Base-by-base conservation (phyloP, 2,113 vertebrate genomes). In the Rattus rattus region DNA sequence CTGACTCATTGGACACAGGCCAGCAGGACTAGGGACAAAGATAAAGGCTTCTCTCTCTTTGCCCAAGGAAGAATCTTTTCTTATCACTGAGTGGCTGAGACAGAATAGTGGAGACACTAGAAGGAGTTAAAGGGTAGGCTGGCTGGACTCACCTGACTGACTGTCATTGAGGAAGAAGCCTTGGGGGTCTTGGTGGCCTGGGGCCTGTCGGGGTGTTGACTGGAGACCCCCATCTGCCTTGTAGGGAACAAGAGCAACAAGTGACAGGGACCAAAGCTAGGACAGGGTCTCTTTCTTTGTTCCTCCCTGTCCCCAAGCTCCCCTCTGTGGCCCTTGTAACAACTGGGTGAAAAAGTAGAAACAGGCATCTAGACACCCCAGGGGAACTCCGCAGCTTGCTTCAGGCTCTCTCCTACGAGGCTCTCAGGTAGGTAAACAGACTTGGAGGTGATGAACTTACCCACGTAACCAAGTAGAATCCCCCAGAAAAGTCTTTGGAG, bases 181-280 rank as follows among this genome's bases (percentile, higher is more conserved):
- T 59, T 98, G 98, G 11, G 98, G 99, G 98, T 99, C 99, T 90
- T 98, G 98, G 97, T 99, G 94, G 99, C 99, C 0, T 98, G 99
- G 56, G 92, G 99, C 99, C 97, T 99, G 99, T n/a, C 97, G 98
- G 92, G 99, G 98, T 9, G 99, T 99, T 81, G 99, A 89, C 96
- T 99, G 99, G 97, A 99, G 99, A 98, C 99, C 98, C 89, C 99
- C 99, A 91, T 99, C 99, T 99, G 99, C 99, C 99, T 99, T 98
- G 98, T 98, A 92, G 96, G 94, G 95, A 96, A 98, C 97, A 99
- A 86, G 98, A 97, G 52, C 86, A 88, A 96, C 92, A 94, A 86
- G 94, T 92, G 91, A 96, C 47, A 59, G 77, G 67, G 49, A 72
- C 56, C 72, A 73, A 52, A 94, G 77, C 77, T 88, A 77, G 95